Evolutionary conservation across 2,113 vertebrate species (phyloP).

Genomic region (Oenanthe melanoleuca): DNA sequence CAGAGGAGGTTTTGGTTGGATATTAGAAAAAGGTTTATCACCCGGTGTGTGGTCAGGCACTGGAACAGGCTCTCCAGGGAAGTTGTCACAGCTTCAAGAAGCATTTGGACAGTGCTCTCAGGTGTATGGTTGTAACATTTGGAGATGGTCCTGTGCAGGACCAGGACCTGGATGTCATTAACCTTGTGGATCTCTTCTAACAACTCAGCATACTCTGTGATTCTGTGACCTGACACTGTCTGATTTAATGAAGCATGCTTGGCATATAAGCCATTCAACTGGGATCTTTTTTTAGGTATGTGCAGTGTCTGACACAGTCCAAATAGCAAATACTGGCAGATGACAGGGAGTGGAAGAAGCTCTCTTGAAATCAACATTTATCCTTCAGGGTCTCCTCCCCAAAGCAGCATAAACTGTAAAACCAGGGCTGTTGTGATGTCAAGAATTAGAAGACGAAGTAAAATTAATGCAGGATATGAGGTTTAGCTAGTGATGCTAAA

Average conservation of each 20-base stretch:
- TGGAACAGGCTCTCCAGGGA: neutral
- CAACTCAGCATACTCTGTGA: neutral
- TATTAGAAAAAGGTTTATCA: neutral
- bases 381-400: neutral
- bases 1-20: neutral
- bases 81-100: neutral
- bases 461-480: neutral
- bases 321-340: neutral
- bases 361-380: neutral
- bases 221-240: neutral
- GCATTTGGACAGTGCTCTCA: neutral
- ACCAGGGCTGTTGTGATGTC: neutral
- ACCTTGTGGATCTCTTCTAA: neutral
- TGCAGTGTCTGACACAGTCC: neutral
- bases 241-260: neutral
- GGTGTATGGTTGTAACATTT: neutral
- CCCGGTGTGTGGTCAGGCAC: neutral
- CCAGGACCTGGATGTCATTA: neutral
- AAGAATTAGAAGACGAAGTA: neutral
- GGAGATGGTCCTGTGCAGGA: neutral
- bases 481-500: neutral
- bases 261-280: fast-evolving
- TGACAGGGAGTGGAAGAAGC: neutral
- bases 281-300: neutral
- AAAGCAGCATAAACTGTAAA: neutral